A percentile compares a stretch with the other conserved stretches of the same genome.
phyloP scores from a whole-genome alignment of 2,797 vertebrate species.

The Myotis findleyi region DNA sequence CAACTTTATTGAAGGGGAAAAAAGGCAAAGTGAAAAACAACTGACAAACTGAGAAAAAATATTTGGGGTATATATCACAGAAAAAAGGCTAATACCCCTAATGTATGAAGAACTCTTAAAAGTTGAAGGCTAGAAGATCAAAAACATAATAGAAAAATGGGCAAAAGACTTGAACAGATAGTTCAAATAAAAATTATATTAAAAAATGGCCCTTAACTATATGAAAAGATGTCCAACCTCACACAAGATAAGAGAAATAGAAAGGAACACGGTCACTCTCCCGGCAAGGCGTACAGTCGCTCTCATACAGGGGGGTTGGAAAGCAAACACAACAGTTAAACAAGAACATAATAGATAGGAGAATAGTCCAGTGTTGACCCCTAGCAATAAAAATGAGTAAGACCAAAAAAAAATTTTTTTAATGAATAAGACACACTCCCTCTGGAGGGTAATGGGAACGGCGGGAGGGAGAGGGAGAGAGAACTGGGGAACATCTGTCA shows the following conservation, averaged over 20 bases:
- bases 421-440: too few relatives aligned
- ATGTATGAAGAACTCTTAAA: background rate
- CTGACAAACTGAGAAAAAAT: constrained; percentile 23
- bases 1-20: background rate
- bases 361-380: background rate
- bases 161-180: background rate
- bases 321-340: background rate
- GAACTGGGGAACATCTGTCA: too few relatives aligned
- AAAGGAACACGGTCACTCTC: background rate
- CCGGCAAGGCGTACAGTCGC: background rate
- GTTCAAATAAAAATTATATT: background rate
- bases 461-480: too few relatives aligned
- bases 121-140: background rate
- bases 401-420: too few relatives aligned
- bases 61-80: background rate
- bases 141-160: background rate
- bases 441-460: too few relatives aligned
- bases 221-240: background rate
- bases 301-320: background rate
- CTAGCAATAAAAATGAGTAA: background rate
- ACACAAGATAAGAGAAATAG: background rate
- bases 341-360: background rate
- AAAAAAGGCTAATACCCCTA: background rate
- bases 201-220: background rate
- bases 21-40: background rate